Percentiles rank a stretch among this genome's conserved stretches.
Conservation (phyloP, 2,113 vertebrate genomes). For the Crotalus viridis region DNA sequence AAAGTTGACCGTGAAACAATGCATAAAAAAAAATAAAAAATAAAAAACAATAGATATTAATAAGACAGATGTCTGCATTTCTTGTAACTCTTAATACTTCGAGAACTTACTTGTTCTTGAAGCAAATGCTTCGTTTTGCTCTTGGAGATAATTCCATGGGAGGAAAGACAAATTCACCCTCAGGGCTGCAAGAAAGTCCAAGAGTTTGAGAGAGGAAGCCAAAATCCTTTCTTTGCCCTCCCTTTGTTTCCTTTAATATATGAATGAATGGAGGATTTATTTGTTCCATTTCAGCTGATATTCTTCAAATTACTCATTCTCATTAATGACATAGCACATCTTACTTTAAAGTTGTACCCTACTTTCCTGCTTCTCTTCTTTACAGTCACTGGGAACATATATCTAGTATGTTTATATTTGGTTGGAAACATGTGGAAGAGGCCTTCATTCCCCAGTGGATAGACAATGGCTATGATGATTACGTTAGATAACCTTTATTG, state of each 20-base stretch:
- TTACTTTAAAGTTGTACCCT: background rate
- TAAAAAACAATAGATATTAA: background rate
- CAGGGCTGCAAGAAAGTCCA: background rate
- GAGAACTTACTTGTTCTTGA: background rate
- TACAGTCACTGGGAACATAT: background rate
- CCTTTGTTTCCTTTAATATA: background rate
- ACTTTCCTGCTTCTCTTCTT: background rate
- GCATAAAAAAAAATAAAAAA: background rate
- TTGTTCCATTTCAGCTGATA: background rate
- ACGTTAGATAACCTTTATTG: no score
- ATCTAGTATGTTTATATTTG: background rate
- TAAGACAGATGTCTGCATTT: background rate
- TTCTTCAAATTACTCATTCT: background rate
- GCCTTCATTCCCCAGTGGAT: background rate
- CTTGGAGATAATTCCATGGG: background rate
- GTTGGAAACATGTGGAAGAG: background rate
- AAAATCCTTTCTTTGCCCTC: background rate
- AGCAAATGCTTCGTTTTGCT: background rate
- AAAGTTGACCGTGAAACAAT: background rate
- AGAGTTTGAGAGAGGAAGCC: background rate
- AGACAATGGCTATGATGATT: background rate
- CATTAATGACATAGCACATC: background rate
- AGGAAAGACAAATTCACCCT: background rate
- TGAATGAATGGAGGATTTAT: background rate
- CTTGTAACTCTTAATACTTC: background rate